Base-by-base conservation (phyloP, 1,140 invertebrate genomes). In the Ctenoplectra terminalis region DNA sequence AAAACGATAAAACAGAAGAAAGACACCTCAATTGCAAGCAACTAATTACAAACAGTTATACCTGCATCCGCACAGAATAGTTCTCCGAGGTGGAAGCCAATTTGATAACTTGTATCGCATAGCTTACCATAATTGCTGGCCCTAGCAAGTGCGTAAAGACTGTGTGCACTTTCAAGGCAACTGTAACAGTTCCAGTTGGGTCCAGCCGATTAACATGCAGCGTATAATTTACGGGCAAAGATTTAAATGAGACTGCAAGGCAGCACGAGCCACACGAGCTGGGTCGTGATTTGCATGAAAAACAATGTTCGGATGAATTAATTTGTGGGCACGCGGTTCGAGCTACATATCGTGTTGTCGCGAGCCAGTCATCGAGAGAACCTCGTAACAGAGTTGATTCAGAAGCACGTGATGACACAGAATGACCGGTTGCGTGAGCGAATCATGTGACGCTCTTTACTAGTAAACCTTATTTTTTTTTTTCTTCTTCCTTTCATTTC, bases 361-460 rank as follows among this genome's bases (percentile, higher is more conserved):
- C n/a, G n/a, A n/a, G n/a, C n/a, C n/a, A n/a, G 15, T 17, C 15
- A 54, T 69, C 66, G 43, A 20, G 50, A 13, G 31, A 58, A 48
- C 75, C 75, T 40, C 76, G 66, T 78, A 66, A 78, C 43, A 58
- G 9, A 43, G 66, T 78, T 69, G 66, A 78, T 70, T 70, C 75
- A 78, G 75, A 58, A 78, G 75, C 75, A 78, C 66, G 66, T 78
- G 75, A 78, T 43, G 9, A 26, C 40, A 37, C 52, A 13, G 75
- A 54, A 58, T 78, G 52, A 70, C 75, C 75, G 66, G 75, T 78
- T 78, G 52, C 66, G 48, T 26, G 52, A 70, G 75, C 75, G 29
- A 70, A 60, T 58, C 75, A 78, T 78, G 75, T 78, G 75, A 78
- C 52, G 31, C 31, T 63, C 46, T 20, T 34, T 69, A n/a, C 74